Conservation (phyloP, 2,888 invertebrate genomes). For the Congeria kusceri region DNA sequence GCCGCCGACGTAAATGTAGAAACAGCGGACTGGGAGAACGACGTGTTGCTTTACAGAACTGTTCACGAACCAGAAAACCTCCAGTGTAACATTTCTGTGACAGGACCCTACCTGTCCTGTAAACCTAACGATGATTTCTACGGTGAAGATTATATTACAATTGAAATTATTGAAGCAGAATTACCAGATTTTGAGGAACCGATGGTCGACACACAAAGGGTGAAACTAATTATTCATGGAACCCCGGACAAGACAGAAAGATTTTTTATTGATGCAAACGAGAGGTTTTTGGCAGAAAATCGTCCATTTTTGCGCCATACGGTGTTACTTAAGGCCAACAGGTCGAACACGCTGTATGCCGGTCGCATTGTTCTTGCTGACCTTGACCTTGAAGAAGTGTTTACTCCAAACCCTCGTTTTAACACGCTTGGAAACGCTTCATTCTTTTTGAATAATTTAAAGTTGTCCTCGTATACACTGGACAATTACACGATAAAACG, state of each 20-base stretch:
- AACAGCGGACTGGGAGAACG: constrained; percentile 59
- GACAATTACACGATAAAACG: constrained; percentile 19
- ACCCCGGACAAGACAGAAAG: constrained; percentile 42
- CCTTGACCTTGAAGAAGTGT: constrained; percentile 47
- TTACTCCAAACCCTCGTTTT: constrained; percentile 12
- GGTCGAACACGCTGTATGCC: constrained; percentile 16
- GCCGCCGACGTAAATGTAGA: constrained; percentile 17
- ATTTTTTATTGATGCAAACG: constrained; percentile 39
- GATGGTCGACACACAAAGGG: constrained; percentile 14
- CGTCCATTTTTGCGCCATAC: constrained; percentile 31
- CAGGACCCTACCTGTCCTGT: constrained; percentile 54
- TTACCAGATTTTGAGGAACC: constrained; percentile 38
- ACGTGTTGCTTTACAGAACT: constrained; percentile 54
- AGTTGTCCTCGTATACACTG: background rate
- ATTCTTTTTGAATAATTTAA: background rate
- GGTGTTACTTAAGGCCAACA: constrained; percentile 36
- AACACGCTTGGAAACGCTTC: constrained; percentile 42
- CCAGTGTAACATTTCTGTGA: constrained; percentile 39
- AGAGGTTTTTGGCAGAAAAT: constrained; percentile 28
- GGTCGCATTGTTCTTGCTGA: constrained; percentile 50
- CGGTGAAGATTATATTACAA: constrained; percentile 47
- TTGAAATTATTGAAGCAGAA: constrained; percentile 52
- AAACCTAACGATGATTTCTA: constrained; percentile 55
- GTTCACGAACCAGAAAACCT: constrained; percentile 35
- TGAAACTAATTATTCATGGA: constrained; percentile 25